phyloP scores from a whole-genome alignment of 2,797 vertebrate species.

The Enteromius thamalakanensis region DNA sequence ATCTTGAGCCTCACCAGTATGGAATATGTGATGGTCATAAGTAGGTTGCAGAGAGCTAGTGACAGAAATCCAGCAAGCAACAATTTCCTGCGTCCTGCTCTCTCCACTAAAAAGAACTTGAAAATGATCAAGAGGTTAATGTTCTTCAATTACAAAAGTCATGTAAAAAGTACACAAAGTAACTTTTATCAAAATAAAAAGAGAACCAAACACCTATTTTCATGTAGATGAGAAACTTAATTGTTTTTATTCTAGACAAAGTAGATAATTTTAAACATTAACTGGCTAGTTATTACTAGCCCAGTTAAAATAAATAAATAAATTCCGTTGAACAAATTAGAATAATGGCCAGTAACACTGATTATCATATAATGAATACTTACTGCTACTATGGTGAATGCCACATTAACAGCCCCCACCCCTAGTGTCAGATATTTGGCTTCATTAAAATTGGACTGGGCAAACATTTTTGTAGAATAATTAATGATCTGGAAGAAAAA shows the following conservation, averaged over 20 bases:
- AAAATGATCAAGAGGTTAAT: background rate
- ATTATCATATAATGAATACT: slow-evolving; percentile 54
- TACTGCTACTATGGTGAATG: slow-evolving; percentile 75
- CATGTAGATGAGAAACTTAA: background rate
- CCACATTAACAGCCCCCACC: slow-evolving; percentile 70
- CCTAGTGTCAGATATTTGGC: slow-evolving; percentile 75
- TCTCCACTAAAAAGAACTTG: slow-evolving; percentile 76
- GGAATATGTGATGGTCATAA: slow-evolving; percentile 77
- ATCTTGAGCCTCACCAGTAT: slow-evolving; percentile 69
- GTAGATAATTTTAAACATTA: background rate
- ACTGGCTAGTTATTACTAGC: background rate
- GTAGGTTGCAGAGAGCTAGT: slow-evolving; percentile 71
- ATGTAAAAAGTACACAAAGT: background rate
- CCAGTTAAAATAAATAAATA: background rate
- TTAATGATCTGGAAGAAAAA: slow-evolving; percentile 75
- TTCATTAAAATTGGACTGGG: slow-evolving; percentile 68
- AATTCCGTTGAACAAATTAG: background rate
- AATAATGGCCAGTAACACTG: background rate
- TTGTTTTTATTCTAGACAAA: background rate
- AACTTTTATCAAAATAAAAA: background rate
- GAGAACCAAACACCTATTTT: background rate
- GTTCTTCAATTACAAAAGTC: background rate
- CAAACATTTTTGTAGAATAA: slow-evolving; percentile 76
- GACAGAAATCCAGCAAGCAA: slow-evolving; percentile 73
- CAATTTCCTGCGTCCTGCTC: slow-evolving; percentile 67